phyloP scores from a whole-genome alignment of 1,140 invertebrate genomes.

The Panagrolaimus sp. region DNA sequence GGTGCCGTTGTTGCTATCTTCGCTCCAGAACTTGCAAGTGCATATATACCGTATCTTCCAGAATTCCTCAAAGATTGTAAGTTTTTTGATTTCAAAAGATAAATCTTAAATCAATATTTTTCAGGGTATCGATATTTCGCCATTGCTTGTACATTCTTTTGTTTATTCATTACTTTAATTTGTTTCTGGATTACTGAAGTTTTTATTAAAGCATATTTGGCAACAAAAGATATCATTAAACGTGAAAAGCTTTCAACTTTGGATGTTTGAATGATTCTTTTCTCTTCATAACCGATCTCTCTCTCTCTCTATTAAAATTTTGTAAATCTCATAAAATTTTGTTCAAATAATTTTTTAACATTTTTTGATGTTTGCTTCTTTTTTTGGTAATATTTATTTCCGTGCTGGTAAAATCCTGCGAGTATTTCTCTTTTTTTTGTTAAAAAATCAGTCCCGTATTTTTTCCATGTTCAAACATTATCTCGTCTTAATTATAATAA shows the following conservation, averaged over 20 bases:
- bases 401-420: too few relatives aligned
- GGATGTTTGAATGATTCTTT: too few relatives aligned
- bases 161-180: neutral
- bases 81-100: neutral
- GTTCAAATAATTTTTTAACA: too few relatives aligned
- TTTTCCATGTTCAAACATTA: too few relatives aligned
- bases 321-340: too few relatives aligned
- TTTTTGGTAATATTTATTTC: too few relatives aligned
- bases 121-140: conserved; percentile 7
- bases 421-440: too few relatives aligned
- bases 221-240: conserved; percentile 11
- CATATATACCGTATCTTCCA: neutral
- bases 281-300: too few relatives aligned
- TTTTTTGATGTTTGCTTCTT: too few relatives aligned
- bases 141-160: neutral
- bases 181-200: conserved; percentile 13
- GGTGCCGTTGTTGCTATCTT: conserved; percentile 10
- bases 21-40: conserved; percentile 4
- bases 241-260: neutral
- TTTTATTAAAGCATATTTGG: conserved; percentile 10
- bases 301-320: too few relatives aligned
- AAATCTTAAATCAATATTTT: neutral
- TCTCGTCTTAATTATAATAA: too few relatives aligned
- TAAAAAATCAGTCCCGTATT: too few relatives aligned
- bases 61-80: conserved; percentile 10